Evolutionary conservation across 2,113 vertebrate genomes (phyloP), one percentile per base, ranked within the genome.

Genomic region (Gymnocephalus cernua): DNA sequence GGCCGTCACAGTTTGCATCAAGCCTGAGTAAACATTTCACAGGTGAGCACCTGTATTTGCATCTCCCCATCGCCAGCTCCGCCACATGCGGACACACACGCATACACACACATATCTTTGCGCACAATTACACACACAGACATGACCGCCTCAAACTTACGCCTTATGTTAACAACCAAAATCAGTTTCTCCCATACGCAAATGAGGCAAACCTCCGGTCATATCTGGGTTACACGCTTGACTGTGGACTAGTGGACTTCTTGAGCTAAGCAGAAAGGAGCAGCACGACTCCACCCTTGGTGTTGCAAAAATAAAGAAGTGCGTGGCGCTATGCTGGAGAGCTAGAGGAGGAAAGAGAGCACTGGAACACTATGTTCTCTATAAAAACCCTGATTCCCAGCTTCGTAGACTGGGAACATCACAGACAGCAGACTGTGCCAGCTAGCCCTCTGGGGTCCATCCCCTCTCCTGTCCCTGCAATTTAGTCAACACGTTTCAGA

Each of bases 201-300:
- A 95, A 95, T 92, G 82, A 94, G 87, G 79, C 88, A 93, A 93
- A 95, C 93, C 94, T 93, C 93, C 88, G 16, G 79, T 86, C 86
- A 76, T 88, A 91, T 91, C 89, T 83, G 91, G 93, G 94, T 95
- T 95, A 91, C 94, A 95, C 91, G 94, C 95, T 95, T 95, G 88
- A 95, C 90, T 95, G 93, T 95, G 90, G 89, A 91, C 89, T 95
- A 95, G 95, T 94, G 94, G 95, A 94, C 89, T 90, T 91, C 88
- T 89, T 78, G 82, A 85, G 74, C 79, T 63, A 32, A 85, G 89
- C 83, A 80, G 79, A 91, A 79, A 91, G 79, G 74, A 83, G 82
- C 57, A 78, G 65, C 41, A 67, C 66, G 74, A 88, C 89, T 89
- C 87, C 84, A 48, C 90, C 89, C 85, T 82, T 76, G 57, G 83